Percentiles rank a stretch among this genome's conserved stretches.
Evolutionary conservation across 2,113 vertebrate genomes (phyloP).

Genomic region (Caranx melampygus): DNA sequence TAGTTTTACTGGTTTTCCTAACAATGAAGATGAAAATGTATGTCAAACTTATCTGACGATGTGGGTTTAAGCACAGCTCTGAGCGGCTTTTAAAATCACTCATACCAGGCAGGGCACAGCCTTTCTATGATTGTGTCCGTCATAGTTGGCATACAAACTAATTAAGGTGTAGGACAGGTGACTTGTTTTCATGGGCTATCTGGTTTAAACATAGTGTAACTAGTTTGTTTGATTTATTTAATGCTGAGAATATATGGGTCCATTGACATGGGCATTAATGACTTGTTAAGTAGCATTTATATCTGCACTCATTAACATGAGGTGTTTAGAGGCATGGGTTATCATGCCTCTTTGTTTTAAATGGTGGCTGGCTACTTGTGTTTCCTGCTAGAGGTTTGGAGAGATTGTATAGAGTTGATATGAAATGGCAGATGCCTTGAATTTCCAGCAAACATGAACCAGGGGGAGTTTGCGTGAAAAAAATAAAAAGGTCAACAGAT

Average conservation of each 20-base stretch:
- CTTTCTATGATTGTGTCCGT: slow-evolving; percentile 45
- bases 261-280: neutral
- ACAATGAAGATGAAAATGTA: neutral
- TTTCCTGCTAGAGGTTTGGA: neutral
- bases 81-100: slow-evolving; percentile 10
- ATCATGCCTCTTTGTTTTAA: neutral
- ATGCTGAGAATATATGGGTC: neutral
- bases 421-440: neutral
- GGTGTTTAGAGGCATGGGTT: neutral
- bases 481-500: neutral
- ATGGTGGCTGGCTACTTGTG: neutral
- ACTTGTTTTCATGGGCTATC: slow-evolving; percentile 24
- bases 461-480: neutral
- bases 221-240: neutral
- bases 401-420: neutral
- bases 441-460: no score
- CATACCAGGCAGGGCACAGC: slow-evolving; percentile 14
- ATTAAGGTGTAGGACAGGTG: slow-evolving; percentile 23
- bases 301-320: neutral
- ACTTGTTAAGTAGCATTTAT: neutral
- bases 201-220: slow-evolving; percentile 12
- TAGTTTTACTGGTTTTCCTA: neutral
- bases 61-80: neutral
- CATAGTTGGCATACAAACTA: slow-evolving; percentile 38
- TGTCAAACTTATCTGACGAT: neutral